phyloP scores from a whole-genome alignment of 2,113 vertebrate genomes.

The Mugil cephalus region DNA sequence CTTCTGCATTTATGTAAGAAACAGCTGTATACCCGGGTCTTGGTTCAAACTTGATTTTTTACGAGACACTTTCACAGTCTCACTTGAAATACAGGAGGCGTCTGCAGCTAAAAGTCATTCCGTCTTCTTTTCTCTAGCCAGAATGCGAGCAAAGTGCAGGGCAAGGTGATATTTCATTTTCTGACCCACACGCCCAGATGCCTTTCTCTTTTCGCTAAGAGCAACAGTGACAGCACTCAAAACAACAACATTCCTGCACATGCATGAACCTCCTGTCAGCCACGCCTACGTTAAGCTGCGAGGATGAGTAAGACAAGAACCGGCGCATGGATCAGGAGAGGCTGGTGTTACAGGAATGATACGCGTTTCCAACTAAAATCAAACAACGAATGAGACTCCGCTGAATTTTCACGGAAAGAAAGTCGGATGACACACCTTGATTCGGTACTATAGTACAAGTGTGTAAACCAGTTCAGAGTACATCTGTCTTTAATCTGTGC shows the following conservation, averaged over 20 bases:
- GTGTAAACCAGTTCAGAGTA: background rate
- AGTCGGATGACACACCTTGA: background rate
- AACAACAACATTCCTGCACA: conserved; percentile 58
- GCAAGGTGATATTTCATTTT: conserved; percentile 11
- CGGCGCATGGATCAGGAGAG: background rate
- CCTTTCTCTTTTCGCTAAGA: conserved; percentile 16
- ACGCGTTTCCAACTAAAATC: background rate
- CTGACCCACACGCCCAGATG: conserved; percentile 32
- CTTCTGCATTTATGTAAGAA: too few species aligned
- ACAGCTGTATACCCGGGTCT: conserved; percentile 14
- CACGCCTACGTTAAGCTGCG: conserved; percentile 24
- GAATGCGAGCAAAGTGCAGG: conserved; percentile 13
- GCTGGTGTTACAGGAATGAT: background rate
- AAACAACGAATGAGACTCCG: background rate
- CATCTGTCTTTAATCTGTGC: background rate
- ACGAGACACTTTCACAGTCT: conserved; percentile 26
- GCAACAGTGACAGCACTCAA: conserved; percentile 30
- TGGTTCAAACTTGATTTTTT: conserved; percentile 42
- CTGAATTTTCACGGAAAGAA: background rate
- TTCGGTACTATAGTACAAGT: background rate
- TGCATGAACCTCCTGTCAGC: conserved; percentile 40
- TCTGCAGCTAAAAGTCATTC: background rate
- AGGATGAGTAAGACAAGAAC: conserved; percentile 6
- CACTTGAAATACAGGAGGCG: conserved; percentile 3
- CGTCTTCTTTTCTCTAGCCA: conserved; percentile 16